Conservation (phyloP, 2,888 invertebrate species). For the Pogonocherus hispidulus region DNA sequence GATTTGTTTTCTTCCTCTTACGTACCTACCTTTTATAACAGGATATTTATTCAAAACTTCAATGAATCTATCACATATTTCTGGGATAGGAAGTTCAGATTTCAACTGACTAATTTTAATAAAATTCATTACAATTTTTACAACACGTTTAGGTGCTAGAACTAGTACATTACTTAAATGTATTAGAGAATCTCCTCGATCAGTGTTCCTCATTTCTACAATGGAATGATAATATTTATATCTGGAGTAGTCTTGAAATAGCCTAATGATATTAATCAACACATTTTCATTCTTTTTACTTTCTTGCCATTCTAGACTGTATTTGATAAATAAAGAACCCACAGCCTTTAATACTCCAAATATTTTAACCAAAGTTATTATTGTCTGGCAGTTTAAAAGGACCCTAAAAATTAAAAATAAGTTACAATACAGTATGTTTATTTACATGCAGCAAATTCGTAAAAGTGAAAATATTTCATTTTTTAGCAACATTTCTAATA, state of each 20-base stretch:
- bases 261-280: constrained; percentile 60
- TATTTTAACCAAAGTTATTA: constrained; percentile 54
- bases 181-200: constrained; percentile 61
- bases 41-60: constrained; percentile 55
- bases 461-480: too few relatives aligned
- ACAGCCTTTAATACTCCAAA: constrained; percentile 58
- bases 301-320: constrained; percentile 59
- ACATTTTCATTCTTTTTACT: constrained; percentile 58
- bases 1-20: too few relatives aligned
- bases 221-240: constrained; percentile 59
- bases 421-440: too few relatives aligned
- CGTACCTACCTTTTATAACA: constrained; percentile 49
- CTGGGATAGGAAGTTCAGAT: constrained; percentile 63
- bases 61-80: constrained; percentile 60
- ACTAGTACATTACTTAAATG: constrained; percentile 60
- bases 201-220: constrained; percentile 59
- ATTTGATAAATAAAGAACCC: constrained; percentile 63
- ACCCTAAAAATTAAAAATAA: constrained; percentile 56
- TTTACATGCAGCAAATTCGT: too few relatives aligned
- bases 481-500: too few relatives aligned
- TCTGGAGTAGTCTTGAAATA: constrained; percentile 61
- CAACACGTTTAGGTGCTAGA: constrained; percentile 60
- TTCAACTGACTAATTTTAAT: constrained; percentile 56
- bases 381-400: constrained; percentile 57
- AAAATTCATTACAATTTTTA: constrained; percentile 64